phyloP scores from a whole-genome alignment of 2,113 vertebrate species.

The Alosa alosa region DNA sequence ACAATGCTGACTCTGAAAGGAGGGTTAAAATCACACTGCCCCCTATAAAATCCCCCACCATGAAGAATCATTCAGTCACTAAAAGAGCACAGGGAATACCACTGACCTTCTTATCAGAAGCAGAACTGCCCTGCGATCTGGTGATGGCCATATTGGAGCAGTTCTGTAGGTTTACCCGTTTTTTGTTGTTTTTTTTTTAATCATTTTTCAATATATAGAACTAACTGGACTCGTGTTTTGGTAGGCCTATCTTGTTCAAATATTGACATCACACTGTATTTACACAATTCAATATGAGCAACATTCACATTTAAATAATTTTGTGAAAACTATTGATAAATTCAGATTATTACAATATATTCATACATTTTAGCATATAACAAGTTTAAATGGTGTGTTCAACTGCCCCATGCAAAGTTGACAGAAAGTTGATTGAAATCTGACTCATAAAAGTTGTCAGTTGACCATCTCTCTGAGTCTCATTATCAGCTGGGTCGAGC shows the following conservation, averaged over 20 bases:
- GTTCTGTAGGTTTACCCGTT: neutral
- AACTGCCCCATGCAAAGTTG: neutral
- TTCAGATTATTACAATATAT: no score
- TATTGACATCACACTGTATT: neutral
- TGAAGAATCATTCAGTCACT: neutral
- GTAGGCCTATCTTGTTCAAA: neutral
- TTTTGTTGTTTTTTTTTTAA: neutral
- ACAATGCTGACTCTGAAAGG: constrained; percentile 53
- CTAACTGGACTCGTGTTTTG: neutral
- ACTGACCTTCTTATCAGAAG: neutral
- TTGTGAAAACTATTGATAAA: no score
- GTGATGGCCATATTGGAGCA: neutral
- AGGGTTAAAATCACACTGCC: constrained; percentile 38
- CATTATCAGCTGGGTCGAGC: constrained; percentile 51
- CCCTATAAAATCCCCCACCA: neutral
- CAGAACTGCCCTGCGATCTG: neutral
- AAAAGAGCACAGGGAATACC: neutral
- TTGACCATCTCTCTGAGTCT: constrained; percentile 48
- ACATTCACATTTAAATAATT: no score
- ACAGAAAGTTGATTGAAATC: neutral
- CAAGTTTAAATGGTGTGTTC: no score
- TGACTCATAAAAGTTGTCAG: neutral
- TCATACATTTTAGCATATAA: no score
- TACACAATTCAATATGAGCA: no score
- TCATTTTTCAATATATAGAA: neutral